Base-by-base conservation (phyloP, 1,140 invertebrate genomes). In the Panagrolaimus sp. region DNA sequence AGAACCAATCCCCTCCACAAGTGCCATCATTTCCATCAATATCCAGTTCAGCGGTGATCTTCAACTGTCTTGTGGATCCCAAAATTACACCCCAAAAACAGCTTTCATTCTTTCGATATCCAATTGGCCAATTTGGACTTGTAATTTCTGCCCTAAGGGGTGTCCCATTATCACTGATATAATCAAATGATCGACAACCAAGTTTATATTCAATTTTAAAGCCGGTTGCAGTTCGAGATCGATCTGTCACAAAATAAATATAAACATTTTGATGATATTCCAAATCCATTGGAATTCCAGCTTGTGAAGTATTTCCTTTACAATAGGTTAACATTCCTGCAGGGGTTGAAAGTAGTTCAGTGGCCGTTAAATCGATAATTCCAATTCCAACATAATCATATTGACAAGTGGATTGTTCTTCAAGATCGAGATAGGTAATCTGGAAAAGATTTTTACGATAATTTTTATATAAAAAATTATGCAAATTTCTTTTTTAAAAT, bases 331-430 rank as follows among this genome's bases (percentile, higher is more conserved):
- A 38, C 32, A 38, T 38, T 38, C 32, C 32, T 4, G 32, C 32
- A 4, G 32, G 32, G 7, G 32, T 38, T 38, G 32, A 38, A 21
- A 55, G 17, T 2, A 9, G 52, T 9, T 28, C 28, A 21, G 17
- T 21, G 1, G 48, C 52, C 15, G 52, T 10, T 0, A 17, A 4
- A 1, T n/a, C 21, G 7, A 38, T 2, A 7, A 38, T 14, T 0
- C 28, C 17, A 68, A 80, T 55, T 7, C 71, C 14, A 43, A 81
- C 15, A 67, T 72, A 81, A 67, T 81, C 79, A 68, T 75, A 83
- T 9, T 47, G 48, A 46, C 79, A 81, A 8, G 68, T 65, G 4
- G 48, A 24, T 28, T 69, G 71, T 24, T 75, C 63, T 67, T 82
- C 80, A 45, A 83, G 26, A 65, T 81, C 79, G 5, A 83, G 43